Percentiles rank a stretch among this genome's conserved stretches.
phyloP scores from a whole-genome alignment of 2,888 invertebrate genomes.

The Smittia aterrima region DNA sequence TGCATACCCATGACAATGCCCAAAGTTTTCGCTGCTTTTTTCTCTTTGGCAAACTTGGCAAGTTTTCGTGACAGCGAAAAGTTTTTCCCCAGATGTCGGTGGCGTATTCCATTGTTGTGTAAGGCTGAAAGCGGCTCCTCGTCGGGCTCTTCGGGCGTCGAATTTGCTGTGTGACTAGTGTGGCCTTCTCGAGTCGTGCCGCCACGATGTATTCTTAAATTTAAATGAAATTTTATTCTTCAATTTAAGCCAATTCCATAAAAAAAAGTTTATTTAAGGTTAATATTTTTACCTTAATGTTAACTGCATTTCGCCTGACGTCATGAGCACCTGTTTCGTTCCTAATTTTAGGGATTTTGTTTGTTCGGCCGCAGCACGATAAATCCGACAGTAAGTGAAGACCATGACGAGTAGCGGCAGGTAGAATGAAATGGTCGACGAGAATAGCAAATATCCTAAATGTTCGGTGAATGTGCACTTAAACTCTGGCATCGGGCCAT shows the following conservation, averaged over 20 bases:
- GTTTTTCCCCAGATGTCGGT: conserved; percentile 75
- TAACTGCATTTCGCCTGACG: conserved; percentile 80
- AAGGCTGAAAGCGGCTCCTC: conserved; percentile 73
- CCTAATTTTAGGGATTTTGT: conserved; percentile 87
- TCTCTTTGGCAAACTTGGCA: conserved; percentile 94
- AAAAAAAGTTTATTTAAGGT: too few species aligned
- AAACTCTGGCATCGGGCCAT: conserved; percentile 74
- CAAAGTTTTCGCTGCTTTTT: conserved; percentile 95
- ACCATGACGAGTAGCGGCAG: conserved; percentile 96
- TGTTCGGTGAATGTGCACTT: conserved; percentile 97
- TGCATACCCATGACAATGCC: conserved; percentile 90
- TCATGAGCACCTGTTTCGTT: conserved; percentile 83
- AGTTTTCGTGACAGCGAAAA: conserved; percentile 90
- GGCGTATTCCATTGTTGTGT: conserved; percentile 75
- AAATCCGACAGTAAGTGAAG: conserved; percentile 95
- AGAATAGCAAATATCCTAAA: conserved; percentile 93
- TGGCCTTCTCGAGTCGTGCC: conserved; percentile 60
- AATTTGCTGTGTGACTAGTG: conserved; percentile 55
- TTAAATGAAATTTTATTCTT: too few species aligned
- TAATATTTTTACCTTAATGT: too few species aligned
- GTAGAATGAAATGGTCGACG: conserved; percentile 97
- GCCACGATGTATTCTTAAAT: conserved; percentile 90
- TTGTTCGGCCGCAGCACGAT: conserved; percentile 89
- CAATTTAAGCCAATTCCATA: too few species aligned
- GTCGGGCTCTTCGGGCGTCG: conserved; percentile 64